Evolutionary conservation across 2,113 vertebrate species (phyloP).

Genomic region (Plestiodon gilberti): DNA sequence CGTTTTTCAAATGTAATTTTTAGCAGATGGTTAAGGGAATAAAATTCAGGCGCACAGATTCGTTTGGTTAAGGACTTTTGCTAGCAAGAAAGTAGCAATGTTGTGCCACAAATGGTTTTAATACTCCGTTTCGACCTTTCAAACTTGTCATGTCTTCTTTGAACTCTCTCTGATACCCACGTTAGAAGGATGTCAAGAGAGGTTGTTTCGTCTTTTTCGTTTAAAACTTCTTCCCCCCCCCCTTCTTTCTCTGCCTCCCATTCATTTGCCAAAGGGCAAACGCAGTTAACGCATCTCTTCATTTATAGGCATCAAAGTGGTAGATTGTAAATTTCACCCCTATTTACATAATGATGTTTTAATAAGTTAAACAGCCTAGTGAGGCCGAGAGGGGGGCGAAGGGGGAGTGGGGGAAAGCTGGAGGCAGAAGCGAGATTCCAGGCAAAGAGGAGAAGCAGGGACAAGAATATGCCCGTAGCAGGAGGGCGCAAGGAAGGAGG

Average conservation of each 20-base stretch:
- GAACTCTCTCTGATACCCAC: neutral
- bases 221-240: neutral
- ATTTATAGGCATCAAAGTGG: slow-evolving; percentile 32
- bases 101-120: neutral
- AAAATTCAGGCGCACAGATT: neutral
- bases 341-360: slow-evolving; percentile 77
- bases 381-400: neutral
- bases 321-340: slow-evolving; percentile 70
- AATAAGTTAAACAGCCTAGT: slow-evolving; percentile 57
- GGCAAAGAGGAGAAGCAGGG: neutral
- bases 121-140: neutral
- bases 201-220: neutral
- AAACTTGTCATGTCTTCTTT: neutral
- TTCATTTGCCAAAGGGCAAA: neutral
- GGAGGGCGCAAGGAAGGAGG: neutral
- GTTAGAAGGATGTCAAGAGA: neutral
- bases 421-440: neutral
- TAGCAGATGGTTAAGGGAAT: neutral
- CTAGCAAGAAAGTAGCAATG: neutral
- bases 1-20: neutral
- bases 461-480: neutral
- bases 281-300: slow-evolving; percentile 52
- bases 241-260: neutral
- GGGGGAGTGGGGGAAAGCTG: neutral
- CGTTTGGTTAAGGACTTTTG: neutral